phyloP scores from a whole-genome alignment of 2,797 vertebrate species.

The Gymnodraco acuticeps region DNA sequence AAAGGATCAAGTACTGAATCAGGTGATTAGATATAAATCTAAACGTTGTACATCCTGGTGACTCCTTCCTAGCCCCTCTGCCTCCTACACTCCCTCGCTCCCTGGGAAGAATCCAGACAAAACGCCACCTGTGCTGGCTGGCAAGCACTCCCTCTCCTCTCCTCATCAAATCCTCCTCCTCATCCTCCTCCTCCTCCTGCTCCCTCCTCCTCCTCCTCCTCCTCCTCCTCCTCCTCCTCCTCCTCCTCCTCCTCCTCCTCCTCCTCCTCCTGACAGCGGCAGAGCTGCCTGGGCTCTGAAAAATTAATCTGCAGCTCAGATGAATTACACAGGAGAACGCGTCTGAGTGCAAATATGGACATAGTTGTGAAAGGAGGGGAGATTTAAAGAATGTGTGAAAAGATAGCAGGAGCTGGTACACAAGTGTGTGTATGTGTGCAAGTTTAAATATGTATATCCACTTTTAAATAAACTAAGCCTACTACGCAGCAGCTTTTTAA shows the following conservation, averaged over 20 bases:
- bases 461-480: conserved; percentile 25
- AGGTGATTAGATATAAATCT: conserved; percentile 55
- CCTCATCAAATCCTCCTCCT: conserved; percentile 34
- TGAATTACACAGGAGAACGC: conserved; percentile 62
- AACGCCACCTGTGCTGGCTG: conserved; percentile 76
- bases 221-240: conserved; percentile 38
- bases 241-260: conserved; percentile 29
- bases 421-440: neutral
- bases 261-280: conserved; percentile 58
- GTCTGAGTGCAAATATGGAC: conserved; percentile 55
- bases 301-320: conserved; percentile 75
- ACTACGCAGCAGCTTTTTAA: conserved; percentile 27
- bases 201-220: conserved; percentile 36
- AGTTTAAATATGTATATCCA: conserved; percentile 29
- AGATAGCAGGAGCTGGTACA: neutral
- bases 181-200: conserved; percentile 50
- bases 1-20: conserved; percentile 55
- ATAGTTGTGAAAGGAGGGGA: conserved; percentile 38
- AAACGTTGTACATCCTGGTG: conserved; percentile 45
- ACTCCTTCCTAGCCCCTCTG: conserved; percentile 27
- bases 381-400: conserved; percentile 15
- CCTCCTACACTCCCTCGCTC: conserved; percentile 37
- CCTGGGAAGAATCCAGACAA: conserved; percentile 72
- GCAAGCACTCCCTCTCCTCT: conserved; percentile 57
- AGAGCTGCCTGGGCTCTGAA: conserved; percentile 59